phyloP scores from a whole-genome alignment of 2,797 vertebrate species.

The Epinephelus malabaricus region DNA sequence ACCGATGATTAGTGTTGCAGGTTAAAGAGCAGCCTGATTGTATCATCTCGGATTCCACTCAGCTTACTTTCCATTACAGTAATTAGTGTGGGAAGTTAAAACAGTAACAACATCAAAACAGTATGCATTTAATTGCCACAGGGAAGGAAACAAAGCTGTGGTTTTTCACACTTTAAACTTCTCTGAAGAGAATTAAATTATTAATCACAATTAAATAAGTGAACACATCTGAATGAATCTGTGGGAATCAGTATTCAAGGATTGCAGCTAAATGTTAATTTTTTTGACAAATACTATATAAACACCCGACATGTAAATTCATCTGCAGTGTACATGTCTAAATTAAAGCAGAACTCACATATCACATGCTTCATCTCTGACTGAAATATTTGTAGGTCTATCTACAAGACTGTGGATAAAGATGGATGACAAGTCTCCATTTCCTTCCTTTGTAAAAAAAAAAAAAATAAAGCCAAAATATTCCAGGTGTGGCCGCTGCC shows the following conservation, averaged over 20 bases:
- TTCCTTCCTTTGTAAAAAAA: no score
- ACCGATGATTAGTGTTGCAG: constrained; percentile 6
- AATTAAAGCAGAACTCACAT: no score
- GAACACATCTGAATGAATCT: background rate
- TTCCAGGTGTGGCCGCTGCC: no score
- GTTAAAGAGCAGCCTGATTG: constrained; percentile 11
- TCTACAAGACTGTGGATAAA: no score
- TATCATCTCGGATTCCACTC: background rate
- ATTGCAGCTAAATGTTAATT: no score
- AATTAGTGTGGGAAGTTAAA: constrained; percentile 7
- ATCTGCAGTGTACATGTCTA: no score
- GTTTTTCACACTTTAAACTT: background rate
- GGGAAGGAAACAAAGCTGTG: background rate
- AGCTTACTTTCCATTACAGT: constrained; percentile 9
- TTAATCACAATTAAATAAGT: background rate
- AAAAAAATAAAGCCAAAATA: no score
- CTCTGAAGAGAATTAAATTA: background rate
- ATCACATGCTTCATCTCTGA: no score
- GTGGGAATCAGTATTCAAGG: background rate
- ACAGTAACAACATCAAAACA: background rate
- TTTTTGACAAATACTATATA: no score
- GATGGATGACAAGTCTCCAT: no score
- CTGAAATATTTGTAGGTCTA: no score
- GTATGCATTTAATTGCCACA: background rate
- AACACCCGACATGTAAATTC: no score